Evolutionary conservation across 1,140 invertebrate genomes (phyloP), one percentile per base, ranked within the genome.

Genomic region (Brachionus angularis): DNA sequence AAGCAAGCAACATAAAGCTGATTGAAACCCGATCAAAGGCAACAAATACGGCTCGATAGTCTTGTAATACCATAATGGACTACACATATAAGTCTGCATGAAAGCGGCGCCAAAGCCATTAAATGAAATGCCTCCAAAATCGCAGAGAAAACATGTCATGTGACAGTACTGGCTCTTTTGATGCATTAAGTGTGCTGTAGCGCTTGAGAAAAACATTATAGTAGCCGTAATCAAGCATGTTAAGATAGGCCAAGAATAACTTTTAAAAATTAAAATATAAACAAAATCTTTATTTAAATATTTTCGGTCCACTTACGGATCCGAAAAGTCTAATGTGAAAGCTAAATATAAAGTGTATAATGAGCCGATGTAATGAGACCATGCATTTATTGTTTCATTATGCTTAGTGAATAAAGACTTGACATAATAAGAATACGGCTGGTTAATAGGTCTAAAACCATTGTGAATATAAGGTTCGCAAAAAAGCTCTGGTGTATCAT

Each of bases 341-440:
- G 76, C 39, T 50, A 74, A 29, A 16, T 72, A 52, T 18, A 73
- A 44, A 31, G 78, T 72, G 4, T 76, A 47, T 25, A 75, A 39
- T 33, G 75, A 76, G 5, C 76, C 79, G 10, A 78, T 44, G 7
- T 77, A 36, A 72, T 81, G 79, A 10, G 76, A 77, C 79, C 79
- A 81, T 18, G 80, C 76, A 49, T 81, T 81, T 14, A 79, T 61
- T 0, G 78, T 76, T 72, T 81, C 79, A 72, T 81, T 81, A 74
- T 81, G 79, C 36, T 79, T 74, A 55, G 78, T 77, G 42, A 79
- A 78, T 3, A 79, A 69, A 47, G 78, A 80, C 25, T 61, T 49
- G 0, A 79, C 25, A 72, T 80, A 81, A 62, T 79, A 80, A 4
- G 52, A 58, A 77, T 77, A 80, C 14, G 75, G 73, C 49, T 76